These are phyloP conservation scores for Nettapus auritus DNA, from an alignment of 2,113 vertebrate genomes.

Conservation along the genomic window DNA sequence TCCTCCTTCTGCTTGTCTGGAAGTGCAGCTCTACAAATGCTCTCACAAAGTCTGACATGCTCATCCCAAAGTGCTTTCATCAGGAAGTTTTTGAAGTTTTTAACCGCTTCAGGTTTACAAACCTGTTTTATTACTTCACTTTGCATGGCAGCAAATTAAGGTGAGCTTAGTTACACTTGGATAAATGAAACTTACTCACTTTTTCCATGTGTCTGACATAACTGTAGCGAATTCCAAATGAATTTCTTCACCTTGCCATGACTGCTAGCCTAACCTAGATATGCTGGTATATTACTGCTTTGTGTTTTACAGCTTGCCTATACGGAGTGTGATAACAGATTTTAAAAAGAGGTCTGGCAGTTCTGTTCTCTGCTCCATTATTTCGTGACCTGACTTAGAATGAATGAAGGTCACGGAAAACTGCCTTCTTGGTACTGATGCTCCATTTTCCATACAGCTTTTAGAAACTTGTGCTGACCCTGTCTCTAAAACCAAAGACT, in stretches of 20 bases:
- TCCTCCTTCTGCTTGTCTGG: background rate
- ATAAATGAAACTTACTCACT: background rate
- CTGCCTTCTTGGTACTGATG: background rate
- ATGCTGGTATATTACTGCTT: background rate
- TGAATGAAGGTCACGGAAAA: slow-evolving; percentile 26
- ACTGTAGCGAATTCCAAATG: background rate
- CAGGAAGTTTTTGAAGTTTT: background rate
- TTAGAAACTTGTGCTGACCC: background rate
- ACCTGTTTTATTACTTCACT: background rate
- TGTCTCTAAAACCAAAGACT: background rate
- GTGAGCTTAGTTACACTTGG: background rate
- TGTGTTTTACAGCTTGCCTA: background rate
- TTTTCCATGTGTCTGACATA: background rate
- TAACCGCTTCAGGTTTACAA: background rate
- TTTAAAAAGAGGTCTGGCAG: slow-evolving; percentile 41
- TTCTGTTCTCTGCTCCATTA: slow-evolving; percentile 6
- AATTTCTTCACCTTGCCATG: background rate
- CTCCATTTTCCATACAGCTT: background rate
- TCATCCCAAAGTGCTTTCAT: background rate
- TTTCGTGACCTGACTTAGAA: slow-evolving; percentile 27
- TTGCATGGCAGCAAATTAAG: background rate
- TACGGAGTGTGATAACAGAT: background rate
- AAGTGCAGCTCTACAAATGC: background rate
- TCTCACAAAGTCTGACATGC: background rate
- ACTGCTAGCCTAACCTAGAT: background rate